Evolutionary conservation across 2,888 invertebrate genomes (phyloP).

Genomic region (Tetrapedia diversipes): DNA sequence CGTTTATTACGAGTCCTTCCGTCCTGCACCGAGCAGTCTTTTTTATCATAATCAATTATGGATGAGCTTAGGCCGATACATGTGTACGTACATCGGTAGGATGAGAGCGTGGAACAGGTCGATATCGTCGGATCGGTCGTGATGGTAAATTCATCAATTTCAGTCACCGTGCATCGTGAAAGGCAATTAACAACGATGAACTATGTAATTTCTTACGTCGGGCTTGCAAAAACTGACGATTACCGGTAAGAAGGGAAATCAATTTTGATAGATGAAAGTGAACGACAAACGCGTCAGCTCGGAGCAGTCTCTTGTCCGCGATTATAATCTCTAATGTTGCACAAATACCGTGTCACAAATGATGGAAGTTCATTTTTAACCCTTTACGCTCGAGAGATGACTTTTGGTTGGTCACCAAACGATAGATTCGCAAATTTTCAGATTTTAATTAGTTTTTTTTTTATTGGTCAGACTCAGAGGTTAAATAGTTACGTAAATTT

Average conservation of each 20-base stretch:
- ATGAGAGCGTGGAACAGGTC: slow-evolving; percentile 4
- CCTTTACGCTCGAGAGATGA: too few species aligned
- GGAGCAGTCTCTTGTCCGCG: too few species aligned
- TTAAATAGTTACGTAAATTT: too few species aligned
- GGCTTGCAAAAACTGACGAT: background rate
- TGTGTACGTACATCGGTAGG: slow-evolving; percentile 21
- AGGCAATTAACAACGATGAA: slow-evolving; percentile 21
- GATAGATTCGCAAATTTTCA: too few species aligned
- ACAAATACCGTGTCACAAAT: too few species aligned
- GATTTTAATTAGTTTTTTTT: too few species aligned
- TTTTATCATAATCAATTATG: slow-evolving; percentile 49
- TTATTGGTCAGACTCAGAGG: too few species aligned
- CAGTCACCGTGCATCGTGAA: background rate
- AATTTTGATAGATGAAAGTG: background rate
- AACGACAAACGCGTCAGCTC: background rate
- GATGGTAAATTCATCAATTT: slow-evolving; percentile 13
- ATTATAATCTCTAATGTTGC: too few species aligned
- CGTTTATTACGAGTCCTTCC: slow-evolving; percentile 30
- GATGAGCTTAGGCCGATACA: slow-evolving; percentile 25
- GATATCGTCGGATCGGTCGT: slow-evolving; percentile 14
- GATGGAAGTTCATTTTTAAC: too few species aligned
- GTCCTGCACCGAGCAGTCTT: slow-evolving; percentile 8
- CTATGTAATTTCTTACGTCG: background rate
- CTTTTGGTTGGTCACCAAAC: too few species aligned
- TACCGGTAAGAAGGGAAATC: background rate